Percentiles rank a stretch among this genome's conserved stretches.
phyloP scores from a whole-genome alignment of 2,888 invertebrate genomes.

The Microplitis manilae region DNA sequence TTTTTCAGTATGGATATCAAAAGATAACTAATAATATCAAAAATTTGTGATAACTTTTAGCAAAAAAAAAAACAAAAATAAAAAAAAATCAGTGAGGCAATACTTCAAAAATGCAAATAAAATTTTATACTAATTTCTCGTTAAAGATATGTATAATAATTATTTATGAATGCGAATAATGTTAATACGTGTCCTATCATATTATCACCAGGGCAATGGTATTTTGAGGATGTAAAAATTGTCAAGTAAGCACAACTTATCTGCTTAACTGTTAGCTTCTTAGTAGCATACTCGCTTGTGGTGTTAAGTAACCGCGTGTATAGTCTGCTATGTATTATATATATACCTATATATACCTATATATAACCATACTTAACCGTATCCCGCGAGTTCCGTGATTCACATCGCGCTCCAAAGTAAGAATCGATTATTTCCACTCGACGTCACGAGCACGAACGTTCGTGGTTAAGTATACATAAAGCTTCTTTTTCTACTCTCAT shows the following conservation, averaged over 20 bases:
- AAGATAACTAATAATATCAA: too few species aligned
- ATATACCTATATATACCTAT: constrained; percentile 3
- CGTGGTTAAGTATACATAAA: constrained; percentile 35
- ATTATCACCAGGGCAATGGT: neutral
- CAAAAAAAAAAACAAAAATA: too few species aligned
- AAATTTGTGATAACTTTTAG: too few species aligned
- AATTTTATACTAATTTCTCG: too few species aligned
- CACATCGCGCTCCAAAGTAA: constrained; percentile 24
- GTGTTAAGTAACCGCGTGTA: neutral
- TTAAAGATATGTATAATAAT: too few species aligned
- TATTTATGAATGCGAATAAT: too few species aligned
- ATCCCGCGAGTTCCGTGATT: constrained; percentile 15
- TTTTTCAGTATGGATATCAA: too few species aligned
- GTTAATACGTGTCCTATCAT: constrained; percentile 12
- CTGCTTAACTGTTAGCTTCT: constrained; percentile 24
- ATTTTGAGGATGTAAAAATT: constrained; percentile 16
- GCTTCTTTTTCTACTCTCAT: constrained; percentile 32
- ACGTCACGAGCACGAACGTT: constrained; percentile 45
- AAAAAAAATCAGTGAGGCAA: too few species aligned
- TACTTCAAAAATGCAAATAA: too few species aligned
- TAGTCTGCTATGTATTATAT: neutral
- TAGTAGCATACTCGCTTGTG: constrained; percentile 6
- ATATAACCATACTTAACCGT: neutral
- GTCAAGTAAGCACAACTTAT: constrained; percentile 22
- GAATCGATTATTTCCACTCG: constrained; percentile 46